phyloP scores from a whole-genome alignment of 2,113 vertebrate species.

The Garra rufa region DNA sequence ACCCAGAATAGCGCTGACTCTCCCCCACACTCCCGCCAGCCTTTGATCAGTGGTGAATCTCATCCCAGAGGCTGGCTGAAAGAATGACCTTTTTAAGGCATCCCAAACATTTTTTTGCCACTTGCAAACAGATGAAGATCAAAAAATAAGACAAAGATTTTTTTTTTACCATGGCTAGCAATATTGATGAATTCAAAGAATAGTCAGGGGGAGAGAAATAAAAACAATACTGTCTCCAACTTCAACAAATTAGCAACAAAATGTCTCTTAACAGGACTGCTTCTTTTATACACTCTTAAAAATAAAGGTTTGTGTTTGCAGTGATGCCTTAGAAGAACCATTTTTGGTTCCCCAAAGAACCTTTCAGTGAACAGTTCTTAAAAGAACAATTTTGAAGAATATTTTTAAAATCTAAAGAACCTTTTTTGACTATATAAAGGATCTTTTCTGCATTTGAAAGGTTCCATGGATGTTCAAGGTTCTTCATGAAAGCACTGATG shows the following conservation, averaged over 20 bases:
- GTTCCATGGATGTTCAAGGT: too few relatives aligned
- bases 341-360: too few relatives aligned
- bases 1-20: constrained; percentile 12
- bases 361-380: too few relatives aligned
- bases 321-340: too few relatives aligned
- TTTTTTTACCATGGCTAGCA: neutral
- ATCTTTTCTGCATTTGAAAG: too few relatives aligned
- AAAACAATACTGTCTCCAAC: neutral
- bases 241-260: neutral
- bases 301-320: too few relatives aligned
- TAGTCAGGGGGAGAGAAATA: too few relatives aligned
- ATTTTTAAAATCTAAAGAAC: too few relatives aligned
- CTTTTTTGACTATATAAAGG: too few relatives aligned
- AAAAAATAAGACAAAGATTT: neutral
- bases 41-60: constrained; percentile 59
- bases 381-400: too few relatives aligned
- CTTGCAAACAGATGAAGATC: neutral
- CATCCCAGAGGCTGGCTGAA: constrained; percentile 17
- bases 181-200: neutral
- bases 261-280: neutral
- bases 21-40: constrained; percentile 41
- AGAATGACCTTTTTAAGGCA: constrained; percentile 52
- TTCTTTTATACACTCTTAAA: too few relatives aligned
- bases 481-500: too few relatives aligned
- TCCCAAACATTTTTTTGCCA: constrained; percentile 45